These are phyloP conservation scores for Macropodus opercularis DNA, from an alignment of 2,797 vertebrate genomes.

Conservation along the genomic window DNA sequence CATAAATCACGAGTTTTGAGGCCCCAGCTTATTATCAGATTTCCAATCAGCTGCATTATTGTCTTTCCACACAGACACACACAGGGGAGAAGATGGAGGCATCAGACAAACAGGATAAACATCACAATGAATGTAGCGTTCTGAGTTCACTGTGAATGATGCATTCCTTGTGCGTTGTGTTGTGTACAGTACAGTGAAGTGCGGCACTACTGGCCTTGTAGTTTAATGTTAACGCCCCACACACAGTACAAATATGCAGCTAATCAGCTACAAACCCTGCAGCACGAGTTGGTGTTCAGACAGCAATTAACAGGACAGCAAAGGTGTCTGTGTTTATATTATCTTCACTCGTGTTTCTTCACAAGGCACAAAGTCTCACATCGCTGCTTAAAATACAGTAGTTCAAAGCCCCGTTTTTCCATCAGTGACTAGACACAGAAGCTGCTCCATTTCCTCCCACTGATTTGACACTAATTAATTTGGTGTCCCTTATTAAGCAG, in stretches of 20 bases:
- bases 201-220: slow-evolving; percentile 12
- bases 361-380: slow-evolving; percentile 58
- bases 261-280: slow-evolving; percentile 10
- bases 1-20: slow-evolving; percentile 49
- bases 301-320: slow-evolving; percentile 54
- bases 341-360: slow-evolving; percentile 27
- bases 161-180: slow-evolving; percentile 5
- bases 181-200: neutral
- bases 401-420: slow-evolving; percentile 45
- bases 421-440: slow-evolving; percentile 80
- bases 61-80: neutral
- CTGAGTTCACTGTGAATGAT: slow-evolving; percentile 1
- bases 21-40: slow-evolving; percentile 46
- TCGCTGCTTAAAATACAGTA: slow-evolving; percentile 62
- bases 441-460: slow-evolving; percentile 77
- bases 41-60: slow-evolving; percentile 56
- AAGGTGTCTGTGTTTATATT: slow-evolving; percentile 55
- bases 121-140: slow-evolving; percentile 13
- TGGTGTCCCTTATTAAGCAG: slow-evolving; percentile 78
- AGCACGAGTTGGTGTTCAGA: slow-evolving; percentile 37
- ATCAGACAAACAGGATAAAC: slow-evolving; percentile 20
- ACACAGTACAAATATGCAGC: neutral
- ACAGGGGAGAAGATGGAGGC: slow-evolving; percentile 5
- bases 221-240: neutral
- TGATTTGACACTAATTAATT: slow-evolving; percentile 83